A percentile compares a stretch with the other conserved stretches of the same genome.
Evolutionary conservation across 2,797 vertebrate genomes (phyloP).

Genomic region (Sebastes flavidus): DNA sequence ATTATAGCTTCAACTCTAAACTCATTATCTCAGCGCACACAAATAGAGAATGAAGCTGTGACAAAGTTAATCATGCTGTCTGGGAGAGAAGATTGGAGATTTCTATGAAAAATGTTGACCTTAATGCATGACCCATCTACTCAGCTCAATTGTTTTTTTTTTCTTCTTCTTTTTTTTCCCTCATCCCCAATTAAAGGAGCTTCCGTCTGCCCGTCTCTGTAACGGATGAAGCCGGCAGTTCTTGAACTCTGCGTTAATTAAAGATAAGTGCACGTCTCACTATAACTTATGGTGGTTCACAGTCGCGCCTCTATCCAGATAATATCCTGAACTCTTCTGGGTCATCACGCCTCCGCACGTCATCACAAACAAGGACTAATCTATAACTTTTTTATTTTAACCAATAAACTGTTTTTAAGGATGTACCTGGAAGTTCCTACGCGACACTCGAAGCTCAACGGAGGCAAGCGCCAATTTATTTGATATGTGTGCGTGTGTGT

Average conservation of each 20-base stretch:
- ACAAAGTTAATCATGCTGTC: constrained; percentile 66
- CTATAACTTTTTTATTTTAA: constrained; percentile 1
- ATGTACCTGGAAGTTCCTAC: constrained; percentile 47
- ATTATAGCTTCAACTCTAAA: constrained; percentile 62
- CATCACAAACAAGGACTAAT: constrained; percentile 48
- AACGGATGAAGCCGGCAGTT: constrained; percentile 66
- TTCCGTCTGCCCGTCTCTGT: constrained; percentile 59
- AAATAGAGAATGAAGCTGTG: constrained; percentile 70
- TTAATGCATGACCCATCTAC: constrained; percentile 68
- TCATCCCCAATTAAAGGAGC: constrained; percentile 74
- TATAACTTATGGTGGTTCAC: constrained; percentile 45
- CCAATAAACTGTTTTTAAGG: constrained; percentile 27
- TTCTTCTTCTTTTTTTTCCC: constrained; percentile 20
- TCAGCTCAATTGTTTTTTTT: constrained; percentile 57
- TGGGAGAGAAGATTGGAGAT: constrained; percentile 42
- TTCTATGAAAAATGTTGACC: constrained; percentile 72
- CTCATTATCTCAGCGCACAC: constrained; percentile 68
- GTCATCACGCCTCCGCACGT: constrained; percentile 29
- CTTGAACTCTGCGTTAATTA: constrained; percentile 79
- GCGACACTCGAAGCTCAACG: constrained; percentile 43
- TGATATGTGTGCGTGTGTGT: background rate
- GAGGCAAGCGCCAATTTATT: constrained; percentile 54
- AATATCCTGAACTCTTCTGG: constrained; percentile 52
- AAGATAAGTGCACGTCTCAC: constrained; percentile 73
- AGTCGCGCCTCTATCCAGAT: constrained; percentile 39